These are phyloP conservation scores for Tetramorium simillimum DNA, from an alignment of 1,140 invertebrate species.

Conservation along the genomic window DNA sequence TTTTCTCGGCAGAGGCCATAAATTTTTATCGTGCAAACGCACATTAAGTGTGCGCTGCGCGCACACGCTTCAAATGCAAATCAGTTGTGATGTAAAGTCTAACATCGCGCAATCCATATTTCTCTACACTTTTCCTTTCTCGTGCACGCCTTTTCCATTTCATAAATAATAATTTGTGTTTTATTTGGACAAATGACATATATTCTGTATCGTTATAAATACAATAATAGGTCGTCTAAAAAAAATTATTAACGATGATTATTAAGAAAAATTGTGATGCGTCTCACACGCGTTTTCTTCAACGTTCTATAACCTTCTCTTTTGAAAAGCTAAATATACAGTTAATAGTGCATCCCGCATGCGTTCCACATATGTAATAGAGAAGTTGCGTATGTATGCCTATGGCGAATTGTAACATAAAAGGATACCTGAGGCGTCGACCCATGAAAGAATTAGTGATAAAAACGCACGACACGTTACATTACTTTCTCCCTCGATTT, in stretches of 20 bases:
- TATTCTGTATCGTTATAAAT: background rate
- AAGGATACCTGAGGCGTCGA: conserved; percentile 42
- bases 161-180: background rate
- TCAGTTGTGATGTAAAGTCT: background rate
- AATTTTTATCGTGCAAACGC: conserved; percentile 33
- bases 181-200: background rate
- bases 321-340: conserved; percentile 64
- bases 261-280: background rate
- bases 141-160: background rate
- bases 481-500: conserved; percentile 63
- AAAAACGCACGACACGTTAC: conserved; percentile 50
- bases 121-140: background rate
- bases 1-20: background rate
- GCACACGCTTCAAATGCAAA: conserved; percentile 28
- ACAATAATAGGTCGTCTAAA: background rate
- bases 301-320: conserved; percentile 4
- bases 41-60: background rate
- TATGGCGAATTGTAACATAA: conserved; percentile 57
- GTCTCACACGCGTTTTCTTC: background rate
- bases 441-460: conserved; percentile 60
- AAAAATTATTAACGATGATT: background rate
- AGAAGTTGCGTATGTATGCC: background rate
- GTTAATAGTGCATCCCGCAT: conserved; percentile 36
- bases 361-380: conserved; percentile 68
- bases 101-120: background rate